A percentile compares a stretch with the other conserved stretches of the same genome.
Evolutionary conservation across 1,140 invertebrate genomes (phyloP).

Genomic region (Ips nitidus): DNA sequence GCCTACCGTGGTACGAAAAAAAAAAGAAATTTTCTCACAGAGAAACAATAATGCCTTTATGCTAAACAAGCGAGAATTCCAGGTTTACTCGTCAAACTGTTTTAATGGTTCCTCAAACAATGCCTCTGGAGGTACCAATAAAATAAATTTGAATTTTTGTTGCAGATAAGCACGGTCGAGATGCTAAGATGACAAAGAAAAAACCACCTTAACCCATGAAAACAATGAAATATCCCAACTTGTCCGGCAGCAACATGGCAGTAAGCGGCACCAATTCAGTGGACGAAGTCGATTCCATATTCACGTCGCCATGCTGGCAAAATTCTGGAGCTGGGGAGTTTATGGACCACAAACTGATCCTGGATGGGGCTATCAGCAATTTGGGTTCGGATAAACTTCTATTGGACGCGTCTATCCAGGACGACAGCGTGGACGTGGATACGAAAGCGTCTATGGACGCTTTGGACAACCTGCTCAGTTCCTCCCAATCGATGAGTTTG

Average conservation of each 20-base stretch:
- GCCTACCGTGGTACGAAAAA: not conserved
- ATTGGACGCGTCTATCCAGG: constrained; percentile 52
- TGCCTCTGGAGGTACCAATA: not conserved
- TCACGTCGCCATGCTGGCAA: constrained; percentile 50
- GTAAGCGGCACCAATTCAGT: constrained; percentile 51
- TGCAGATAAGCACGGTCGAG: constrained; percentile 16
- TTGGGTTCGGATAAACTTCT: constrained; percentile 55
- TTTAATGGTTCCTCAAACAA: not conserved
- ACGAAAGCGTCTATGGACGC: constrained; percentile 61
- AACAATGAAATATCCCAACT: constrained; percentile 53
- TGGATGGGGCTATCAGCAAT: constrained; percentile 46
- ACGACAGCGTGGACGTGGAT: constrained; percentile 50
- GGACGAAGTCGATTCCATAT: constrained; percentile 51
- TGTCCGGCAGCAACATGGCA: constrained; percentile 52
- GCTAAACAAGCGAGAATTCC: not conserved
- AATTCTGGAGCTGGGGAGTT: constrained; percentile 47
- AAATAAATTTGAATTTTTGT: constrained; percentile 7
- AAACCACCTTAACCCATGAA: constrained; percentile 40
- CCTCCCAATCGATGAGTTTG: constrained; percentile 61
- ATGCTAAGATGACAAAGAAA: constrained; percentile 35
- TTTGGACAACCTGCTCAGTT: constrained; percentile 64
- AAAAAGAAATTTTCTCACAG: constrained; percentile 23
- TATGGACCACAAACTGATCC: constrained; percentile 49
- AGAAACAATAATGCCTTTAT: constrained; percentile 3
- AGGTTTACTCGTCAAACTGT: not conserved